Base-by-base conservation (phyloP, 2,888 invertebrate genomes). In the Tortrix viridana region DNA sequence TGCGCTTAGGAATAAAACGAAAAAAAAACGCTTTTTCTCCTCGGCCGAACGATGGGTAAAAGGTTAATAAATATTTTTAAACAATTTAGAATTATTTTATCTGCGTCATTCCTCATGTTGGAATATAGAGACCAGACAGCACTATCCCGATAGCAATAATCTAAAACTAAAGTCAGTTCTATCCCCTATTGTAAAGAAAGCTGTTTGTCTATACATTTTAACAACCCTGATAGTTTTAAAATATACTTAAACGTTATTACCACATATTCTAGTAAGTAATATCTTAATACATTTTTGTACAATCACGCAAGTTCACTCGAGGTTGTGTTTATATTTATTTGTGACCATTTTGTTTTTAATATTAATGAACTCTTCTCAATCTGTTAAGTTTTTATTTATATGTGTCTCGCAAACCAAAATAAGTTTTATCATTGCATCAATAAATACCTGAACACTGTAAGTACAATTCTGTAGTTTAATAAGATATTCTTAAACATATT, bases 241-340 rank as follows among this genome's bases (percentile, higher is more conserved):
- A 41, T 3, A 41, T 43, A 62, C 23, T 44, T 56, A 19, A 49
- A 44, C 18, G 37, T 41, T 43, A 56, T 52, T 62, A 62, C 50
- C 50, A 20, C 52, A 57, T 43, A 3, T 54, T 26, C 20, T 60
- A 60, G 60, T 32, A 22, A 52, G 65, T 37, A 38, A 52, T 62
- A 57, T 46, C 18, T 62, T 62, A 58, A 57, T 53, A 20, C 37
- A 50, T 48, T 49, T 65, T 62, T 65, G 68, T 65, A 50, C 64
- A 67, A 59, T 69, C 74, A 75, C 74, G 73, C 76, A 79, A 77
- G 87, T 88, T 88, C 86, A 89, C 88, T 90, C 87, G 76, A 77
- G 89, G 89, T 89, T 90, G 89, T 89, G 89, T 88, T 67, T 46
- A 68, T 71, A 69, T 69, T 72, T 70, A 53, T 63, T 63, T 63